phyloP scores from a whole-genome alignment of 2,888 invertebrate genomes.

The Ophioninae sp. region DNA sequence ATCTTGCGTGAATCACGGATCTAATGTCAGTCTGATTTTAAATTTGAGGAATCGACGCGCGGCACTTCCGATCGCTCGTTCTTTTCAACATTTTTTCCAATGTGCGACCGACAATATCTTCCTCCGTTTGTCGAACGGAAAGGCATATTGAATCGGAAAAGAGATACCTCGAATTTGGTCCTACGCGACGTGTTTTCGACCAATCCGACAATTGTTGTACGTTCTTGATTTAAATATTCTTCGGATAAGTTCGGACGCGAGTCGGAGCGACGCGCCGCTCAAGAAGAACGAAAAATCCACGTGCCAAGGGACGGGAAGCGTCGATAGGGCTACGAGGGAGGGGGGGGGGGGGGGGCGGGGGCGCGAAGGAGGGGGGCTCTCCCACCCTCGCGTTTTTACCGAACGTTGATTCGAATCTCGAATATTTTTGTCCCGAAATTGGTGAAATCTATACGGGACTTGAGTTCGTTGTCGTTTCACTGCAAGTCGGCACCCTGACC shows the following conservation, averaged over 20 bases:
- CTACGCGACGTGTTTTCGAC: slow-evolving; percentile 4
- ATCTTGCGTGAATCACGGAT: neutral
- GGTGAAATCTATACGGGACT: slow-evolving; percentile 1
- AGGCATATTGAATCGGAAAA: neutral
- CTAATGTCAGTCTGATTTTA: neutral
- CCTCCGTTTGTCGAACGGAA: neutral
- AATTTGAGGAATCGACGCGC: neutral
- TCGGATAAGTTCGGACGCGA: slow-evolving; percentile 43
- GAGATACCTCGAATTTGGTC: slow-evolving; percentile 2
- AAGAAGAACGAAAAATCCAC: neutral
- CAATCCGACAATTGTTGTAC: neutral
- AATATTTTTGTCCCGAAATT: slow-evolving; percentile 6
- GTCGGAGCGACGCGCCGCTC: neutral
- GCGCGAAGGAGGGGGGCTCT: neutral
- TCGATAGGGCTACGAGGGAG: slow-evolving; percentile 5
- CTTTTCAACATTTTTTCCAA: slow-evolving; percentile 5
- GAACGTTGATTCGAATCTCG: slow-evolving; percentile 4
- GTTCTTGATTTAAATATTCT: slow-evolving; percentile 43
- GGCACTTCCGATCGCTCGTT: slow-evolving; percentile 1
- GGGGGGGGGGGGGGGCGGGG: neutral
- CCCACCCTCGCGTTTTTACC: neutral
- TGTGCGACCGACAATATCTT: slow-evolving; percentile 1
- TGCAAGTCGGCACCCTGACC: slow-evolving; percentile 81
- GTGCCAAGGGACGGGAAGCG: slow-evolving; percentile 2
- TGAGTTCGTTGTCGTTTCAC: slow-evolving; percentile 63